Evolutionary conservation across 2,797 vertebrate genomes (phyloP).

Genomic region (Gymnoscopelus braueri): DNA sequence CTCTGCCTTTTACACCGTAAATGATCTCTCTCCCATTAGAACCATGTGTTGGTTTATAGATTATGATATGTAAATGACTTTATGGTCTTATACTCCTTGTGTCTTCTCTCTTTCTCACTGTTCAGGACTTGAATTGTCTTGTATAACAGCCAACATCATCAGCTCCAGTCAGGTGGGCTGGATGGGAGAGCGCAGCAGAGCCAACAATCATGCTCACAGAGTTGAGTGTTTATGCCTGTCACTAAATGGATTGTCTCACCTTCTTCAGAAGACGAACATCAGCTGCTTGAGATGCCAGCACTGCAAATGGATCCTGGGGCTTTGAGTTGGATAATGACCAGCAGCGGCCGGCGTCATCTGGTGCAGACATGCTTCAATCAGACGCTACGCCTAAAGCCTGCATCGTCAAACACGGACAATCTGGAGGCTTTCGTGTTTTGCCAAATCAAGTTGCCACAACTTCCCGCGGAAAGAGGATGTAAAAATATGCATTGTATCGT

Average conservation of each 20-base stretch:
- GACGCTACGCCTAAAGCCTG: conserved; percentile 37
- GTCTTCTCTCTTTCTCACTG: conserved; percentile 70
- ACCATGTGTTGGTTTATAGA: conserved; percentile 44
- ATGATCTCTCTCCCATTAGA: conserved; percentile 34
- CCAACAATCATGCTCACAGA: conserved; percentile 70
- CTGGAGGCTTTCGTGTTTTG: conserved; percentile 55
- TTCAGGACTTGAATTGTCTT: conserved; percentile 77
- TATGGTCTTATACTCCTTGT: conserved; percentile 66
- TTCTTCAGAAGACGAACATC: conserved; percentile 78
- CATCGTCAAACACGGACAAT: conserved; percentile 65
- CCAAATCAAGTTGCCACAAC: conserved; percentile 64
- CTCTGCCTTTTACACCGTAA: conserved; percentile 14
- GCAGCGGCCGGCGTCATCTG: conserved; percentile 50
- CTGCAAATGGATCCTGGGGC: conserved; percentile 74
- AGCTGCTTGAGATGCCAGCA: conserved; percentile 78
- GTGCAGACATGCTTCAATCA: conserved; percentile 75
- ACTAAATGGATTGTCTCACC: conserved; percentile 80
- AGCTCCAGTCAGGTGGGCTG: conserved; percentile 71
- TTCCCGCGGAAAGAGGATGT: conserved; percentile 66
- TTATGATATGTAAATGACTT: conserved; percentile 54
- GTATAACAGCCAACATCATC: conserved; percentile 68
- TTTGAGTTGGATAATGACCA: conserved; percentile 62
- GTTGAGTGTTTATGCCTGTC: conserved; percentile 80
- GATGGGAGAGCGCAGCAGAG: conserved; percentile 59
- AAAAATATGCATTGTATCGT: conserved; percentile 54